Evolutionary conservation across 2,797 vertebrate species (phyloP).

Genomic region (Enteromius mattozi): DNA sequence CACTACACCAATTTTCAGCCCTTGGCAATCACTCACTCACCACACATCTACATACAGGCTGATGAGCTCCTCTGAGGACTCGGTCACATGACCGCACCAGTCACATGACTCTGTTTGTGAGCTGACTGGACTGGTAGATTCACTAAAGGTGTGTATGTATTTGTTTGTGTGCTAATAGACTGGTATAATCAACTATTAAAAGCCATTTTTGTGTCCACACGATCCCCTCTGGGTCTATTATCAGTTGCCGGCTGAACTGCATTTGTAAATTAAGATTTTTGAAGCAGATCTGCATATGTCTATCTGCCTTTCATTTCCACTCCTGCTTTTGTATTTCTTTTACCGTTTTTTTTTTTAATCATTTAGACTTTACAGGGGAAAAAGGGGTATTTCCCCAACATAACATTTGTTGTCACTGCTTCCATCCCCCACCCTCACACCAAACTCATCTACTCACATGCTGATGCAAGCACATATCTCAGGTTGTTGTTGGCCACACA

Average conservation of each 20-base stretch:
- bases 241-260: background rate
- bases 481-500: conserved; percentile 60
- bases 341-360: conserved; percentile 6
- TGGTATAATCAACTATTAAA: background rate
- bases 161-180: background rate
- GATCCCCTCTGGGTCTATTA: background rate
- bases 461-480: conserved; percentile 74
- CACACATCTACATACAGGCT: conserved; percentile 83
- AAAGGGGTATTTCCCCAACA: conserved; percentile 70
- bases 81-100: conserved; percentile 71
- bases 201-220: background rate
- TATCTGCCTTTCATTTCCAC: conserved; percentile 62
- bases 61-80: conserved; percentile 81
- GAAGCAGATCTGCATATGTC: background rate
- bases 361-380: conserved; percentile 68
- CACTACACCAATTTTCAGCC: conserved; percentile 82
- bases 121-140: conserved; percentile 32
- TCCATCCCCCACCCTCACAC: conserved; percentile 50
- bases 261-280: background rate
- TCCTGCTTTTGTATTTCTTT: conserved; percentile 63
- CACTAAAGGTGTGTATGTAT: conserved; percentile 10
- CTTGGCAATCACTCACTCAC: conserved; percentile 85
- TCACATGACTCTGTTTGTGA: conserved; percentile 53
- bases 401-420: conserved; percentile 62
- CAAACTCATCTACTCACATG: conserved; percentile 44